Base-by-base conservation (phyloP, 2,113 vertebrate species). In the Proteles cristata region DNA sequence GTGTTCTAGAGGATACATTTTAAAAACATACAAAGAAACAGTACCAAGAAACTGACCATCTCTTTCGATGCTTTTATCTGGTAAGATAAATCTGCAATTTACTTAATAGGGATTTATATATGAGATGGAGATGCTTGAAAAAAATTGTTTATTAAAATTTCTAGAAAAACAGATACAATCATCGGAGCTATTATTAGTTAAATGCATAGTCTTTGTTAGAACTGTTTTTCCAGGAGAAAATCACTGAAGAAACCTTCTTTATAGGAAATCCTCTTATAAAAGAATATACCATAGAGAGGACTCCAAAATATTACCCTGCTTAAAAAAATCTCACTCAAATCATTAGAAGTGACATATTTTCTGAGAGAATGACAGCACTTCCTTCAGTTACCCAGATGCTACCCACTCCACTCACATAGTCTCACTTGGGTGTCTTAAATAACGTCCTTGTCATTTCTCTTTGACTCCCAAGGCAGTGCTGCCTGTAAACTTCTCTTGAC, bases 401-500 rank as follows among this genome's bases (percentile, higher is more conserved):
- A 23, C 28, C 45, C 43, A 14, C 88, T 74, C 65, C 55, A 53
- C 31, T 82, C 28, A 63, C 1, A 23, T 3, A 23, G 82, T 31
- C 95, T 92, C 89, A 94, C 61, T 48, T 69, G 73, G 28, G 95
- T 61, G 23, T 95, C 96, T 86, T 88, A 88, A 97, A 94, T 90
- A 96, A 95, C 15, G 71, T 91, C 90, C 94, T 71, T 91, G 88
- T 90, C 84, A 83, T 73, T 73, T 73, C 68, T 96, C 53, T 74
- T 53, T 77, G 66, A 61, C 61, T 95, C 39, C 77, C 80, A 82
- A 66, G 76, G 50, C 14, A 0, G 35, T 6, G 63, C 73, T 84
- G 66, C 88, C 66, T 0, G 7, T 58, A 71, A 96, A 77, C 76
- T 73, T 81, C 92, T 94, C 58, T 1, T 23, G 43, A 35, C 68